phyloP scores from a whole-genome alignment of 2,888 invertebrate genomes.

The Synergus itoensis region DNA sequence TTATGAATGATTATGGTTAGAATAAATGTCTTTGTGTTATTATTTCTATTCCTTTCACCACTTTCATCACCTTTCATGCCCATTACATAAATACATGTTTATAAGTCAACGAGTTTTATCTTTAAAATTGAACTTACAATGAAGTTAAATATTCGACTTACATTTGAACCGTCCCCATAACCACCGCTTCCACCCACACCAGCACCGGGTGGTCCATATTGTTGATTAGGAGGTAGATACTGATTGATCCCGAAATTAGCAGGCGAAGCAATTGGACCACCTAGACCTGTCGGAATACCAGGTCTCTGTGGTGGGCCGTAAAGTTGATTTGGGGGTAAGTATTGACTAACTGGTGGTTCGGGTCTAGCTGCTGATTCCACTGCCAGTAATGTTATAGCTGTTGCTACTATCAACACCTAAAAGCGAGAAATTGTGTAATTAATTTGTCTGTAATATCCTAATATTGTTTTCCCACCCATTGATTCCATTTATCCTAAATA shows the following conservation, averaged over 20 bases:
- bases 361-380: constrained; percentile 61
- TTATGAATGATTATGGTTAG: no score
- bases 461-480: not conserved
- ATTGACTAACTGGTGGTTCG: constrained; percentile 70
- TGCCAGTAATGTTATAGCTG: constrained; percentile 60
- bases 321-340: constrained; percentile 69
- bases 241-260: constrained; percentile 60
- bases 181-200: constrained; percentile 50
- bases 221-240: constrained; percentile 71
- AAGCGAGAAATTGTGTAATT: constrained; percentile 6
- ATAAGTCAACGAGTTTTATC: not conserved
- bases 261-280: constrained; percentile 49
- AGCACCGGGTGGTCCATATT: constrained; percentile 65
- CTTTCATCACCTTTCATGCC: not conserved
- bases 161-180: constrained; percentile 63
- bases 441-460: not conserved
- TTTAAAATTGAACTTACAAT: no score
- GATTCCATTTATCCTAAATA: not conserved
- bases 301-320: constrained; percentile 64
- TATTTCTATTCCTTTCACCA: not conserved
- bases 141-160: constrained; percentile 50
- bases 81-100: not conserved
- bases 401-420: constrained; percentile 57
- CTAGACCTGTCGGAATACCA: constrained; percentile 50
- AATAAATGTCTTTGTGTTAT: not conserved